Conservation (phyloP, 1,140 invertebrate genomes). For the Sweltsa coloradensis region DNA sequence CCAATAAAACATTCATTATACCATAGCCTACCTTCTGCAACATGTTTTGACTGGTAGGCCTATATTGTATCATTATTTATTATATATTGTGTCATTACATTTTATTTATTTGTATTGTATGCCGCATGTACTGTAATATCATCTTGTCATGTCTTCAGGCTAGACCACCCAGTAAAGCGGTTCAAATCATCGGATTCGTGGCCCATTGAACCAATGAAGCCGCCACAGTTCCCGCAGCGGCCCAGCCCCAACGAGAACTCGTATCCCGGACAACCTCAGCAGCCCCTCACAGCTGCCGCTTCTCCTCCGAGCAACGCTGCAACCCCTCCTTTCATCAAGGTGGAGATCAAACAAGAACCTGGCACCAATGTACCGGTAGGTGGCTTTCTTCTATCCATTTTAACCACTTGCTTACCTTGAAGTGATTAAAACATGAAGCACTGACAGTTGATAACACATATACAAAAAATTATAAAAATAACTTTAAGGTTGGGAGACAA, state of each 20-base stretch:
- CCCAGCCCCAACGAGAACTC: constrained; percentile 45
- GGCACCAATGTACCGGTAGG: neutral
- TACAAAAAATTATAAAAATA: too few species aligned
- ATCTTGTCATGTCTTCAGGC: constrained; percentile 38
- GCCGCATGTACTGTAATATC: constrained; percentile 6
- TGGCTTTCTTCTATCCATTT: neutral
- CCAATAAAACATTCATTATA: too few species aligned
- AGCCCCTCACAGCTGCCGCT: constrained; percentile 16
- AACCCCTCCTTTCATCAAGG: constrained; percentile 18
- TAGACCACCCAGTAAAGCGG: constrained; percentile 78
- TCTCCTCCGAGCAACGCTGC: neutral
- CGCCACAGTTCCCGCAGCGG: constrained; percentile 23
- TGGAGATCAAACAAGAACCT: constrained; percentile 33
- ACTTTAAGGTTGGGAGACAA: too few species aligned
- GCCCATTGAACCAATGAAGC: too few species aligned
- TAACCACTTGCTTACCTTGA: too few species aligned
- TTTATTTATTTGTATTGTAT: neutral
- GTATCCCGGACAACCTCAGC: constrained; percentile 32
- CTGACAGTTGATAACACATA: too few species aligned
- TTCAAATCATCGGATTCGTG: constrained; percentile 39
- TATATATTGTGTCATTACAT: too few species aligned
- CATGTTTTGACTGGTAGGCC: too few species aligned
- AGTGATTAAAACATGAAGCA: too few species aligned
- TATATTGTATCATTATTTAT: too few species aligned
- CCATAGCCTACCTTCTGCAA: too few species aligned